Base-by-base conservation (phyloP, 2,797 vertebrate species). In the Acanthornis magna region DNA sequence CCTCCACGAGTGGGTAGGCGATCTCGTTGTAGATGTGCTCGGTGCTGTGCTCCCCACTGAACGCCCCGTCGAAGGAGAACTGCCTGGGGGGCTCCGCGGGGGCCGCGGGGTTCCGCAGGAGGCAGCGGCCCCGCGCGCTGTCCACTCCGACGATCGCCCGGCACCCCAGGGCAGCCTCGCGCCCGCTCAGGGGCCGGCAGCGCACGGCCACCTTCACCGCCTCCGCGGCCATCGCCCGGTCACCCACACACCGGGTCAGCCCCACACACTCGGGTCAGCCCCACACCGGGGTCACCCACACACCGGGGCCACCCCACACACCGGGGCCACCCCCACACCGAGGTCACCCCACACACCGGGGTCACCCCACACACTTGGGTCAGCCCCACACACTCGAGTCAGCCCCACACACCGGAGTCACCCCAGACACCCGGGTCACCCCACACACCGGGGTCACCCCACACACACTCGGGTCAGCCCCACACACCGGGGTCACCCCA, bases 21-120 rank as follows among this genome's bases (percentile, higher is more conserved):
- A 98, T 98, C 90, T 99, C 98, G 4, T 98, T 99, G 98, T 99
- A 99, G 97, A 99, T 98, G 97, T 98, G 98, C 95, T 99, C 98
- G 0, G 98, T 99, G 95, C 94, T 97, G 75, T 98, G 98, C 38
- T 98, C 98, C 42, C 95, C 91, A 85, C 95, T 96, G 96, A 99
- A 99, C 3, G 98, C 98, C 89, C 98, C 99, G 8, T 99, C 98
- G 29, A 99, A 99, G 60, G 98, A 99, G 97, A 99, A 99, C 95
- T 98, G 98, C 91, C 99, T 98, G 7, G 98, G 98, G 3, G 98
- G 98, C 94, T 99, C 98, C 0, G 97, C 94, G 1, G 72, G 11
- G 0, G 97, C 97, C 5, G 96, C 62, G 0, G 98, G 98, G 82
- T 98, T 99, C 82, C 97, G 94, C 80, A 99, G 98, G 95, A 98